Evolutionary conservation across 2,888 invertebrate genomes (phyloP).

Genomic region (Embidobia sp.): DNA sequence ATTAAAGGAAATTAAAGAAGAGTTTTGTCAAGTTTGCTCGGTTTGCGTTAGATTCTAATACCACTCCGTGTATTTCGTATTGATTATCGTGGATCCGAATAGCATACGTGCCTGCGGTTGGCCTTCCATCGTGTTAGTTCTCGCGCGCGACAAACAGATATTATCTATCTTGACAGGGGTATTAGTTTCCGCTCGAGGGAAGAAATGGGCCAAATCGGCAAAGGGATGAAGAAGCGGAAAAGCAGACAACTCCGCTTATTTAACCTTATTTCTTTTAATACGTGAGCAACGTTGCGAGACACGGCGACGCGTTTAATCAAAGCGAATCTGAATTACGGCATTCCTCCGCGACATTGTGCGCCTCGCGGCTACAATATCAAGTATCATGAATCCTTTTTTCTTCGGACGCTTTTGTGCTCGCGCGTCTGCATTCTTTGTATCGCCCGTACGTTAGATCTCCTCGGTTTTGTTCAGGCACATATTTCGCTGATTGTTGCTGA

Average conservation of each 20-base stretch:
- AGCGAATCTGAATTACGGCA: conserved; percentile 42
- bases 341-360: conserved; percentile 25
- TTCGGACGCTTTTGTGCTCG: conserved; percentile 12
- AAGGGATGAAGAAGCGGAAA: conserved; percentile 55
- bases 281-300: conserved; percentile 40
- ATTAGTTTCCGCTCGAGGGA: conserved; percentile 68
- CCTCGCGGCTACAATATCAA: conserved; percentile 26
- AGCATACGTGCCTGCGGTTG: conserved; percentile 51
- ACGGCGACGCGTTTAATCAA: conserved; percentile 45
- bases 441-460: conserved; percentile 10
- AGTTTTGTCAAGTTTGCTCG: conserved; percentile 38
- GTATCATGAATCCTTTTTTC: conserved; percentile 32
- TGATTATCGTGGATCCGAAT: conserved; percentile 48
- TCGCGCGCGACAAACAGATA: conserved; percentile 66
- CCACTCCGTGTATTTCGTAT: conserved; percentile 36
- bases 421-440: conserved; percentile 23
- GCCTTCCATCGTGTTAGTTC: conserved; percentile 49
- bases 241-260: conserved; percentile 43
- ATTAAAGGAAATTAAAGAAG: conserved; percentile 30
- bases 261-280: conserved; percentile 54
- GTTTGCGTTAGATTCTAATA: conserved; percentile 46
- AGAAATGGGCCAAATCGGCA: conserved; percentile 67
- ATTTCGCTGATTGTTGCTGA: conserved; percentile 31
- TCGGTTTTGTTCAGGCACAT: conserved; percentile 29
- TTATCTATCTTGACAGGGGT: conserved; percentile 69